These are phyloP conservation scores for Quadroppia sp. DNA, from an alignment of 2,888 invertebrate species.

Conservation along the genomic window DNA sequence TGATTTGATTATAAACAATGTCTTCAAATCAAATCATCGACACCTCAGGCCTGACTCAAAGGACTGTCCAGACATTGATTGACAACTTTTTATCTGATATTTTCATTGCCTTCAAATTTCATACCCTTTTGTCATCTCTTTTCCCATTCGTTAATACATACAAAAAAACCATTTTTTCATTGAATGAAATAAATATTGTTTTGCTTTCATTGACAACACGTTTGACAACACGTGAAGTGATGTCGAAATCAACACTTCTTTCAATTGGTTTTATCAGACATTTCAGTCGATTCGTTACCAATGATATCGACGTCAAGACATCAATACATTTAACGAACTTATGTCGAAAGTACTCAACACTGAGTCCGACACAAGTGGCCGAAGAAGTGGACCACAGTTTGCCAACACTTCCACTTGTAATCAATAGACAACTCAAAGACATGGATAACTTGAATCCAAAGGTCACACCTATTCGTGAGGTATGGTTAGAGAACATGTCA, in stretches of 20 bases:
- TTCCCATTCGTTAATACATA: no score
- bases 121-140: no score
- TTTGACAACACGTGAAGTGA: background rate
- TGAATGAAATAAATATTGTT: background rate
- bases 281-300: background rate
- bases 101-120: no score
- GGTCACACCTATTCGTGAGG: conserved; percentile 66
- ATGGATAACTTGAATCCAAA: conserved; percentile 44
- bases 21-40: no score
- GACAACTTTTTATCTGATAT: no score
- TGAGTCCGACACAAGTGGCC: background rate
- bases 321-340: background rate
- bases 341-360: background rate
- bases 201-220: background rate
- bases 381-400: background rate
- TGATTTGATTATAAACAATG: no score
- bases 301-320: background rate
- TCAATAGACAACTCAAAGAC: background rate
- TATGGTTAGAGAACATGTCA: conserved; percentile 80
- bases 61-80: no score
- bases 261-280: background rate
- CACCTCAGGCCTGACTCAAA: no score
- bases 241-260: conserved; percentile 1
- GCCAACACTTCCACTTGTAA: background rate
- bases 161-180: no score